Percentiles rank a stretch among this genome's conserved stretches.
Conservation (phyloP, 1,140 invertebrate genomes). For the Cecropterus lyciades region DNA sequence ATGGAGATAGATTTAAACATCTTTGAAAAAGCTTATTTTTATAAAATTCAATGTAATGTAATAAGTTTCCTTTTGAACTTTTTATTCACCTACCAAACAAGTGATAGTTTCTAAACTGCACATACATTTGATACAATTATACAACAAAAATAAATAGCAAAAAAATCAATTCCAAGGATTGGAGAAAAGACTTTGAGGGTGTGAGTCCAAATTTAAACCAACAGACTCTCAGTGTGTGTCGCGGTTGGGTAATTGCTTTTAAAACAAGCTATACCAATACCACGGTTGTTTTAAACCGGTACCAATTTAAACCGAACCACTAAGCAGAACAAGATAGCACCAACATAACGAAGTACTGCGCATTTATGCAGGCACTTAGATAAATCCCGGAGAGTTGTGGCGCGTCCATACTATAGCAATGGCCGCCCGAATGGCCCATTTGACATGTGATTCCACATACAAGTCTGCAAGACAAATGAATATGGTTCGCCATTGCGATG, state of each 20-base stretch:
- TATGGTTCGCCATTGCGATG: constrained; percentile 22
- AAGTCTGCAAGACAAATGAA: constrained; percentile 36
- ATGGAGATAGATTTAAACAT: too few species aligned
- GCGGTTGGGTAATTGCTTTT: constrained; percentile 51
- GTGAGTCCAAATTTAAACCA: too few species aligned
- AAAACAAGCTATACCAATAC: constrained; percentile 52
- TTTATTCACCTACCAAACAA: too few species aligned
- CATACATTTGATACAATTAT: too few species aligned
- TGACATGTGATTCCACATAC: constrained; percentile 35
- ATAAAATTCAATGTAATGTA: too few species aligned
- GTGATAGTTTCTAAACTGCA: too few species aligned
- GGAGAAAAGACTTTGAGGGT: too few species aligned
- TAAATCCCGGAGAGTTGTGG: constrained; percentile 64
- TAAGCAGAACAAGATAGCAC: constrained; percentile 49
- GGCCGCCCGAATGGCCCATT: constrained; percentile 26
- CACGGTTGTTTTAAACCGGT: constrained; percentile 50
- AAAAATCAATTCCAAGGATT: too few species aligned
- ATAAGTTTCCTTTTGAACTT: too few species aligned
- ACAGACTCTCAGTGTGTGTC: background rate
- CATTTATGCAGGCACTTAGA: constrained; percentile 68
- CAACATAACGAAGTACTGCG: constrained; percentile 62
- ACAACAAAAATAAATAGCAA: too few species aligned
- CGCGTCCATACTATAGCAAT: constrained; percentile 42
- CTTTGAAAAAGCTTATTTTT: too few species aligned
- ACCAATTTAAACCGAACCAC: constrained; percentile 58